Percentiles rank a stretch among this genome's conserved stretches.
Evolutionary conservation across 2,888 invertebrate species (phyloP).

Genomic region (Epinotia demarniana): DNA sequence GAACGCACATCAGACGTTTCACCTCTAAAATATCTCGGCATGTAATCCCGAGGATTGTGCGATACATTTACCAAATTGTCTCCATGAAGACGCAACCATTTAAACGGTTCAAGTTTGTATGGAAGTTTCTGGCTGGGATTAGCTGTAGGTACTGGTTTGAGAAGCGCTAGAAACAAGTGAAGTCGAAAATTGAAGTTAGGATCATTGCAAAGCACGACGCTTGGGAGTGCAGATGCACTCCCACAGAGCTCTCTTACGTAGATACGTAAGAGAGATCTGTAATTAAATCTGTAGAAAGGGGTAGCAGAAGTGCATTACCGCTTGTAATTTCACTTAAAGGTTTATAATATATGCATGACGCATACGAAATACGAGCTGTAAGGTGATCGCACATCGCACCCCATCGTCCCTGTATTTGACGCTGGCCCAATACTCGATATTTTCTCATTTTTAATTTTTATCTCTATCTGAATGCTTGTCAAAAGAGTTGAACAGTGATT

Average conservation of each 20-base stretch:
- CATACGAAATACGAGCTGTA: too few relatives aligned
- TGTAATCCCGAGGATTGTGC: slow-evolving; percentile 68
- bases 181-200: background rate
- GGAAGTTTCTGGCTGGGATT: slow-evolving; percentile 34
- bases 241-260: too few relatives aligned
- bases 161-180: background rate
- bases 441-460: too few relatives aligned
- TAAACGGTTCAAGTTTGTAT: slow-evolving; percentile 53
- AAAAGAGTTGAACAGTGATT: too few relatives aligned
- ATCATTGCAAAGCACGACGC: background rate
- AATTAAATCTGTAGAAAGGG: background rate
- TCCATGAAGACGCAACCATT: slow-evolving; percentile 76
- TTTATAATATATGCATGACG: too few relatives aligned
- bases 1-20: slow-evolving; percentile 9
- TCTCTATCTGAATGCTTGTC: too few relatives aligned
- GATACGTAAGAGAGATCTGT: background rate
- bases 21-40: slow-evolving; percentile 50
- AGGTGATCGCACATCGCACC: too few relatives aligned
- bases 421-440: too few relatives aligned
- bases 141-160: slow-evolving; percentile 25
- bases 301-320: too few relatives aligned
- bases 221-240: background rate
- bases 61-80: slow-evolving; percentile 78
- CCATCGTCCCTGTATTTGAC: too few relatives aligned
- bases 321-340: too few relatives aligned